phyloP scores from a whole-genome alignment of 2,888 invertebrate genomes.

The Anarsia innoxiella region DNA sequence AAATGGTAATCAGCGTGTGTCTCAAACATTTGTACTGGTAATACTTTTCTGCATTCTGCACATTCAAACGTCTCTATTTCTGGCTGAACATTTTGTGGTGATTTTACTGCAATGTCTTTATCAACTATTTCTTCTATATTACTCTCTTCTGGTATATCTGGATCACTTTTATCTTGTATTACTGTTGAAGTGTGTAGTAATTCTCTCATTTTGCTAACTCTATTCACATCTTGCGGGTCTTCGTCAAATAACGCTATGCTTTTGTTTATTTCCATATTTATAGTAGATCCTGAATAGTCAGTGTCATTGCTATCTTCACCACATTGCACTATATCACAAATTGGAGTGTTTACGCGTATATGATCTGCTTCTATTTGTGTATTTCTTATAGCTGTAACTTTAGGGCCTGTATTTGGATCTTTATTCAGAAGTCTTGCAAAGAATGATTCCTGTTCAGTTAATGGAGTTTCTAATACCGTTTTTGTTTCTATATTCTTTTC shows the following conservation, averaged over 20 bases:
- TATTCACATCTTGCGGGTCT: conserved; percentile 40
- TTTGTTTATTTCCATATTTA: conserved; percentile 64
- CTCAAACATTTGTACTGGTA: conserved; percentile 73
- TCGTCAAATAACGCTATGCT: conserved; percentile 63
- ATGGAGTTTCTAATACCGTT: conserved; percentile 23
- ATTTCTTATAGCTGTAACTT: conserved; percentile 16
- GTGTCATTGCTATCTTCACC: conserved; percentile 59
- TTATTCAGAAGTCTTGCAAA: conserved; percentile 55
- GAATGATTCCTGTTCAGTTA: conserved; percentile 63
- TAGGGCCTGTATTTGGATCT: conserved; percentile 7
- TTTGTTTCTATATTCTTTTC: conserved; percentile 1
- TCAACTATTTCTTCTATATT: neutral
- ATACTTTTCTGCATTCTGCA: conserved; percentile 77
- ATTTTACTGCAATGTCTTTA: conserved; percentile 9
- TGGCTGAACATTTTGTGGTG: conserved; percentile 14
- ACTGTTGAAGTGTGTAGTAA: conserved; percentile 37
- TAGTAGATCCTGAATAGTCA: conserved; percentile 59
- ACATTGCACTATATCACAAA: conserved; percentile 38
- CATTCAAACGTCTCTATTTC: conserved; percentile 60
- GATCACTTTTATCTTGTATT: conserved; percentile 18
- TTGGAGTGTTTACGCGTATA: conserved; percentile 29
- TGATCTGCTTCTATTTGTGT: too few relatives aligned
- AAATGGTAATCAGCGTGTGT: conserved; percentile 85
- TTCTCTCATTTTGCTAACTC: conserved; percentile 49
- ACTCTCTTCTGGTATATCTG: conserved; percentile 13